Percentiles rank a stretch among this genome's conserved stretches.
Evolutionary conservation across 2,797 vertebrate genomes (phyloP).

Genomic region (Periparus ater): DNA sequence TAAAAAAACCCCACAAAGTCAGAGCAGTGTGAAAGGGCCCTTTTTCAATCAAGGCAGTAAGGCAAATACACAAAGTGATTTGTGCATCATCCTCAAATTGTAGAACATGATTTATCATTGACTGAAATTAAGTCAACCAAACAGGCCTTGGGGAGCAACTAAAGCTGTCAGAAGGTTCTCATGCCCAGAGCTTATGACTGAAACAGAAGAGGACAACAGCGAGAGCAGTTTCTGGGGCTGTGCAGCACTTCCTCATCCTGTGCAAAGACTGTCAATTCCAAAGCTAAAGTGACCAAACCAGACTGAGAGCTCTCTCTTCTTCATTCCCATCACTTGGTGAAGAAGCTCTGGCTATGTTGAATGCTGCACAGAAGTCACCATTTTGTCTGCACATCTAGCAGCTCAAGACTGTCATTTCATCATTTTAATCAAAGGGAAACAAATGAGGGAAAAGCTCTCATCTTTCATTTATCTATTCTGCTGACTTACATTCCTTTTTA

Average conservation of each 20-base stretch:
- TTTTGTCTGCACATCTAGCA: not conserved
- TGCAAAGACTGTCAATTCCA: not conserved
- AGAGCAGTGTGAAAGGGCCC: not conserved
- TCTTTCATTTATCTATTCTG: not conserved
- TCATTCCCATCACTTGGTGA: not conserved
- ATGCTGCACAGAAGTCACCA: not conserved
- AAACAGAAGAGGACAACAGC: not conserved
- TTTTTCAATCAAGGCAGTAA: not conserved
- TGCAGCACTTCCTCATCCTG: not conserved
- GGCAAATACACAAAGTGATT: not conserved
- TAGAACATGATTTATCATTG: not conserved
- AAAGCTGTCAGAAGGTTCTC: not conserved
- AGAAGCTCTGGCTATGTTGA: not conserved
- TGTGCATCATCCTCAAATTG: rapidly evolving
- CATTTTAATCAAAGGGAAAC: not conserved
- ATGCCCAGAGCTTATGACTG: not conserved
- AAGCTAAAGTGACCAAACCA: not conserved
- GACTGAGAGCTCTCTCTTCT: not conserved
- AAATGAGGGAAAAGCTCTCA: not conserved
- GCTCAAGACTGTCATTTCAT: not conserved
- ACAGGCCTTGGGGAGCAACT: not conserved
- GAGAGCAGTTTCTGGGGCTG: not conserved
- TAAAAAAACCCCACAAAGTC: not conserved
- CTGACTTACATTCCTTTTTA: not conserved
- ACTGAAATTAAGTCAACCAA: not conserved